Percentiles rank a stretch among this genome's conserved stretches.
These are phyloP conservation scores for Drosophila malerkotliana DNA, from an alignment of 1,140 invertebrate species.

Conservation along the genomic window DNA sequence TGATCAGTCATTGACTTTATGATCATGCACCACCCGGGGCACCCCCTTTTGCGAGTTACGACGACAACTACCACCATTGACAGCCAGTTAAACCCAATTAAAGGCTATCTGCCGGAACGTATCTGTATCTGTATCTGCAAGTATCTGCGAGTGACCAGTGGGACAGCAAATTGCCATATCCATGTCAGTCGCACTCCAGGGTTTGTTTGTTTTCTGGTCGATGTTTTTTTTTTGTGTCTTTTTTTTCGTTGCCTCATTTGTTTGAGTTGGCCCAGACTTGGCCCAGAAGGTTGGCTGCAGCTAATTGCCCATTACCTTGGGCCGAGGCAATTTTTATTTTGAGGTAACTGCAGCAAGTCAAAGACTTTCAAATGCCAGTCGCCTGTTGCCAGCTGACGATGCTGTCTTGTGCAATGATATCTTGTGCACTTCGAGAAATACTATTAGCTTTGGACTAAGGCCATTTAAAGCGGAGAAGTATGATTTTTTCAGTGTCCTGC, in stretches of 20 bases:
- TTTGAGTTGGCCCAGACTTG: constrained; percentile 29
- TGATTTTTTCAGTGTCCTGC: constrained; percentile 12
- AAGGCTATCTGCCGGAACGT: constrained; percentile 38
- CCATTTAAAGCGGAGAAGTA: background rate
- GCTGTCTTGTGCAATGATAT: constrained; percentile 66
- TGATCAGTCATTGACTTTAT: constrained; percentile 1
- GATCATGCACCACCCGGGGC: constrained; percentile 6
- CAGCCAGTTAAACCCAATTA: constrained; percentile 53
- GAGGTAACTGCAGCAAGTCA: constrained; percentile 38
- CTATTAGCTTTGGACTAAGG: background rate
- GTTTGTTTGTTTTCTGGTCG: constrained; percentile 13
- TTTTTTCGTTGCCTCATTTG: constrained; percentile 47
- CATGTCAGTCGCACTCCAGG: constrained; percentile 10
- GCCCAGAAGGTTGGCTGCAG: constrained; percentile 49
- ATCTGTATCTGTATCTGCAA: constrained; percentile 26
- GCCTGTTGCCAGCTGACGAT: constrained; percentile 58
- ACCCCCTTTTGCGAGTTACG: background rate
- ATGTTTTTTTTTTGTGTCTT: constrained; percentile 21
- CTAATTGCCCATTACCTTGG: constrained; percentile 60
- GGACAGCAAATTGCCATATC: constrained; percentile 40
- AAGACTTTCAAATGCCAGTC: constrained; percentile 66
- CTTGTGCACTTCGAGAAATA: constrained; percentile 10
- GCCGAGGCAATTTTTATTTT: constrained; percentile 45
- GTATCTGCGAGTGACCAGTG: constrained; percentile 24
- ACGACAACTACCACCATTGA: constrained; percentile 27